Conservation (phyloP, 2,797 vertebrate genomes). For the Poeciliopsis turneri region DNA sequence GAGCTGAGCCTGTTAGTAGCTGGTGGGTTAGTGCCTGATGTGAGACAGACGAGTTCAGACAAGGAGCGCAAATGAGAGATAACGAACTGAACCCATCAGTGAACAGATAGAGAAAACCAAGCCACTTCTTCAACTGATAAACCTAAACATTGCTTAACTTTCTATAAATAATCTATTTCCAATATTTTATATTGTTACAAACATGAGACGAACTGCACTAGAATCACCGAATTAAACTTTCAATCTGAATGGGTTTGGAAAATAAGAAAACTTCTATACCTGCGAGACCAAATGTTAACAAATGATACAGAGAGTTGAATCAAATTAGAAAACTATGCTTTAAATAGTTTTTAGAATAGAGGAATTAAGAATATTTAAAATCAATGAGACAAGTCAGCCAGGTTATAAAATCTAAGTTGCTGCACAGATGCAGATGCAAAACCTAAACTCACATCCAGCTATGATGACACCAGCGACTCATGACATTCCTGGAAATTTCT, state of each 20-base stretch:
- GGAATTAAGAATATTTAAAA: background rate
- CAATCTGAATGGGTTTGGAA: background rate
- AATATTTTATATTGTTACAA: background rate
- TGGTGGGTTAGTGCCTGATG: background rate
- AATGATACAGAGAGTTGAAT: background rate
- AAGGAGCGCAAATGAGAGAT: background rate
- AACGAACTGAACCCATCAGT: background rate
- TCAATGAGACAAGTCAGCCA: background rate
- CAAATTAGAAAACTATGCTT: background rate
- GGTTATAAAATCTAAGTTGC: background rate
- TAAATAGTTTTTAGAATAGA: background rate
- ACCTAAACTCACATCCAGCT: background rate
- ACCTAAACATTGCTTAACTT: background rate
- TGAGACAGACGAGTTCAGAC: background rate
- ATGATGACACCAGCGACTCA: background rate
- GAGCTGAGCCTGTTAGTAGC: background rate
- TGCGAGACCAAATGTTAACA: background rate
- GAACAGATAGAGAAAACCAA: background rate
- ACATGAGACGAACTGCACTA: background rate
- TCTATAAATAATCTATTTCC: background rate
- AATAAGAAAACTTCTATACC: background rate
- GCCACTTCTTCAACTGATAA: background rate
- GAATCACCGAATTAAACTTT: background rate
- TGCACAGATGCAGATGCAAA: background rate
- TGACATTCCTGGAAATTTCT: background rate